Conservation (phyloP, 2,888 invertebrate genomes). For the Hyles lineata region DNA sequence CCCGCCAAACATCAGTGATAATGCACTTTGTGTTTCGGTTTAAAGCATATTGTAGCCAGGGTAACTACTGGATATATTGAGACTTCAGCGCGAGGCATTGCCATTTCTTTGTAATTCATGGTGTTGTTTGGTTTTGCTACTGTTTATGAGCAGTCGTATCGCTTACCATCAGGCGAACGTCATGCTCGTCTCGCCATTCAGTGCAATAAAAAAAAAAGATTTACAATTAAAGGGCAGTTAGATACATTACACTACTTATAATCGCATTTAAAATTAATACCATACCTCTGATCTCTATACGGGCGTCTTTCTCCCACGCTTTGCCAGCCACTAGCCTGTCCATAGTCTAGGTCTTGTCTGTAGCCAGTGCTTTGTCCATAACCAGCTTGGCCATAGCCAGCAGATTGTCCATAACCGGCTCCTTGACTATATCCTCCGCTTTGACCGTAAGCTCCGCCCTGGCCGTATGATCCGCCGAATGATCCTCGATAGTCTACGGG, state of each 20-base stretch:
- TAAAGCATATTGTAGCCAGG: no score
- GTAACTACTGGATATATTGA: no score
- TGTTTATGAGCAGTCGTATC: no score
- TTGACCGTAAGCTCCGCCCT: constrained; percentile 15
- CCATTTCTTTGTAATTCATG: no score
- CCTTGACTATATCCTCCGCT: constrained; percentile 18
- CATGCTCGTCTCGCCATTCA: no score
- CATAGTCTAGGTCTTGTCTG: constrained; percentile 36
- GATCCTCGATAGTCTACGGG: constrained; percentile 37
- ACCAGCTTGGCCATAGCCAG: constrained; percentile 46
- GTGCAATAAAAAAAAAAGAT: no score
- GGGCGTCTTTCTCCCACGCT: constrained; percentile 74
- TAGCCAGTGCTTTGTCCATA: constrained; percentile 40
- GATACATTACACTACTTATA: neutral
- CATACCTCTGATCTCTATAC: constrained; percentile 77
- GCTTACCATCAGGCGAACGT: no score
- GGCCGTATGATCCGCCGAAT: constrained; percentile 29
- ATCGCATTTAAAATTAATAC: neutral
- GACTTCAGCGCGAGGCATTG: no score
- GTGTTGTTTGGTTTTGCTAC: no score
- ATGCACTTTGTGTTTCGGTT: no score
- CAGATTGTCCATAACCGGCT: constrained; percentile 46
- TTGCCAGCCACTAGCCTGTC: constrained; percentile 67
- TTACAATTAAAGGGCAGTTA: neutral
- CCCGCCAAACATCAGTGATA: no score